phyloP scores from a whole-genome alignment of 2,113 vertebrate genomes.

The Cololabis saira region DNA sequence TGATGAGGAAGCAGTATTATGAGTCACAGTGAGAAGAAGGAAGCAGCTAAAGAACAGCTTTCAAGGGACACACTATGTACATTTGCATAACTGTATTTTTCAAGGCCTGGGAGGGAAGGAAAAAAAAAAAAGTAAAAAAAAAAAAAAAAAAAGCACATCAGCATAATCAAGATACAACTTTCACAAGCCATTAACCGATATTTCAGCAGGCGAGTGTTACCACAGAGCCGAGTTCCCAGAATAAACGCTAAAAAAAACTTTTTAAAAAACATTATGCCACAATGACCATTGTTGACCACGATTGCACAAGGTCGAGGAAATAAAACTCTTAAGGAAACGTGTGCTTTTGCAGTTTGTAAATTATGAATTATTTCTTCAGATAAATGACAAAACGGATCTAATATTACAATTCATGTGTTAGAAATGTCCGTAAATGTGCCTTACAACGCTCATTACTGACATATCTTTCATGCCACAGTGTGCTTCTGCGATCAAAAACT shows the following conservation, averaged over 20 bases:
- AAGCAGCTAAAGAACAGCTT: constrained; percentile 58
- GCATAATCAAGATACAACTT: constrained; percentile 51
- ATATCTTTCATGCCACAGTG: not conserved
- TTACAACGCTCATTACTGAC: not conserved
- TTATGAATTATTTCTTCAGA: constrained; percentile 4
- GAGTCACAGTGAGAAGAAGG: constrained; percentile 66
- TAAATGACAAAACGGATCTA: not conserved
- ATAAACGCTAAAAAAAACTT: constrained; percentile 48
- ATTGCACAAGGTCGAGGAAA: constrained; percentile 14
- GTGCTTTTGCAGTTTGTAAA: not conserved
- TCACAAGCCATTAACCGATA: constrained; percentile 71
- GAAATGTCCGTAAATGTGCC: not conserved
- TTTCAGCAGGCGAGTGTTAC: constrained; percentile 65
- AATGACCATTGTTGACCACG: not conserved
- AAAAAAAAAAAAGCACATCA: constrained; percentile 49
- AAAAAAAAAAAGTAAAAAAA: not conserved
- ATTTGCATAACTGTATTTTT: constrained; percentile 66
- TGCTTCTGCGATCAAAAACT: not conserved
- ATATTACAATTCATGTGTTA: not conserved
- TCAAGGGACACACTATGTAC: constrained; percentile 47
- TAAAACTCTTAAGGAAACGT: constrained; percentile 13
- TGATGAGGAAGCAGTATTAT: constrained; percentile 66
- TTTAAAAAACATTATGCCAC: constrained; percentile 24
- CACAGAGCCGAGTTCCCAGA: constrained; percentile 64
- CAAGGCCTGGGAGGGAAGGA: not conserved